Evolutionary conservation across 2,888 invertebrate genomes (phyloP).

Genomic region (Brachyopa scutellaris): DNA sequence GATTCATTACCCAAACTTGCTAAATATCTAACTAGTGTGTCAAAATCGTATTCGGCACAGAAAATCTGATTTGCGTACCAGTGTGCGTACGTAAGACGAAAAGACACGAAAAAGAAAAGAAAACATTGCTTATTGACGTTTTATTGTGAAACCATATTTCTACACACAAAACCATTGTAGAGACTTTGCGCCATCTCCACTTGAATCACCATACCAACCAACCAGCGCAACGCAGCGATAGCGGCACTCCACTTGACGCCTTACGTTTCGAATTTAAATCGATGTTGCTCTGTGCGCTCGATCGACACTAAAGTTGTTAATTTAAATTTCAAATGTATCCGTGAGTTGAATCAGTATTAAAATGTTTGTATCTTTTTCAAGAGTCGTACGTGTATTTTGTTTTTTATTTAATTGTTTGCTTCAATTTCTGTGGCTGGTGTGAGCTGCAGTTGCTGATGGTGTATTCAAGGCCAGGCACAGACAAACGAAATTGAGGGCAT

Average conservation of each 20-base stretch:
- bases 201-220: slow-evolving; percentile 28
- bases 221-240: background rate
- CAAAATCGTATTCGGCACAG: slow-evolving; percentile 4
- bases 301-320: slow-evolving; percentile 36
- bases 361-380: slow-evolving; percentile 12
- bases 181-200: slow-evolving; percentile 33
- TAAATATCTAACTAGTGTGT: slow-evolving; percentile 1
- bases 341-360: slow-evolving; percentile 57
- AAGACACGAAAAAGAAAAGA: background rate
- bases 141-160: slow-evolving; percentile 52
- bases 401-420: background rate
- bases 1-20: slow-evolving; percentile 9
- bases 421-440: background rate
- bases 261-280: slow-evolving; percentile 35
- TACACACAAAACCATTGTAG: slow-evolving; percentile 12
- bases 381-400: background rate
- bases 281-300: slow-evolving; percentile 15
- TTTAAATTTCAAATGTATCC: slow-evolving; percentile 57
- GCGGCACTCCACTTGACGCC: background rate
- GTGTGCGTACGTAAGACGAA: background rate
- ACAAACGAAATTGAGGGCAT: slow-evolving; percentile 52
- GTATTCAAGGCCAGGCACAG: slow-evolving; percentile 53
- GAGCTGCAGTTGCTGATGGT: background rate
- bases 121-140: slow-evolving; percentile 15
- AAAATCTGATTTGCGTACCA: slow-evolving; percentile 1